phyloP scores from a whole-genome alignment of 2,797 vertebrate genomes.

The Rachycentron canadum region DNA sequence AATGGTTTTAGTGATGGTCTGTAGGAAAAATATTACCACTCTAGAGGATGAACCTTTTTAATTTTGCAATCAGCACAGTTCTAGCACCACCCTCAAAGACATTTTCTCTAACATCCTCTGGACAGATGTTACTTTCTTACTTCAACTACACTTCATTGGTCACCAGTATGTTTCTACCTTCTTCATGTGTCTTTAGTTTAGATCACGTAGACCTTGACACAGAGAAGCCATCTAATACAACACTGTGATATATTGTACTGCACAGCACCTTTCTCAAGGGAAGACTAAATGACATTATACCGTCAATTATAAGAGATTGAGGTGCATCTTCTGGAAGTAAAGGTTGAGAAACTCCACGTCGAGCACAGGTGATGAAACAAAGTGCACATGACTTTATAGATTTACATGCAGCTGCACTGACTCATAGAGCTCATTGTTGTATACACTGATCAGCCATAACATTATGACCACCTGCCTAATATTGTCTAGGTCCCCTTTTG shows the following conservation, averaged over 20 bases:
- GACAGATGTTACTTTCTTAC: not conserved
- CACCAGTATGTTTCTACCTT: not conserved
- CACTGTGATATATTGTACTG: constrained; percentile 21
- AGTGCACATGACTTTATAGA: not conserved
- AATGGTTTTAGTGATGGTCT: not conserved
- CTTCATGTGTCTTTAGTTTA: not conserved
- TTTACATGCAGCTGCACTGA: not conserved
- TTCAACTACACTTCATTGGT: too few species aligned
- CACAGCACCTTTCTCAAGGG: constrained; percentile 14
- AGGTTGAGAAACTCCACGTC: not conserved
- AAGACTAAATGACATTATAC: constrained; percentile 24
- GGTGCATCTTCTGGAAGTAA: not conserved
- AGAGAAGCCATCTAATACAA: constrained; percentile 26
- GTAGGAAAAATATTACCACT: too few species aligned
- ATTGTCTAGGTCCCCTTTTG: too few species aligned
- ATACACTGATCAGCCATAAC: too few species aligned
- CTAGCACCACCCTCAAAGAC: not conserved
- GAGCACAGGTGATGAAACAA: not conserved
- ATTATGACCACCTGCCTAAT: too few species aligned
- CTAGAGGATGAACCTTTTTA: not conserved
- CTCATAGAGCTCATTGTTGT: too few species aligned
- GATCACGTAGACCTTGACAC: constrained; percentile 15
- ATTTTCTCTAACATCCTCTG: not conserved
- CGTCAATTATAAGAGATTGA: not conserved
- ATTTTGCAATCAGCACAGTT: not conserved